phyloP scores from a whole-genome alignment of 2,113 vertebrate species.

The Myxocyprinus asiaticus region DNA sequence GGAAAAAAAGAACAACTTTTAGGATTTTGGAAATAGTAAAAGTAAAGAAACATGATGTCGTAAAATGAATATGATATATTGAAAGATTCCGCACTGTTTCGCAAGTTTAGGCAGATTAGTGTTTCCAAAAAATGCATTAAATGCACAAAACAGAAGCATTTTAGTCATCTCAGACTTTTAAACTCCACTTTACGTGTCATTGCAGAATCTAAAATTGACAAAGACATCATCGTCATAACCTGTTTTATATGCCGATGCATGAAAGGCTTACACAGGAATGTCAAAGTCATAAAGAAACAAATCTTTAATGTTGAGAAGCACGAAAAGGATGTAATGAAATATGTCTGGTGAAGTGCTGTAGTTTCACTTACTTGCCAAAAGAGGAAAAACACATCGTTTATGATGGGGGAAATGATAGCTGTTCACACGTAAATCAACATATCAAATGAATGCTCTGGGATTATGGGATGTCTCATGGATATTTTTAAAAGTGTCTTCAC shows the following conservation, averaged over 20 bases:
- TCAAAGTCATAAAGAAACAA: constrained; percentile 57
- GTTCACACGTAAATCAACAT: constrained; percentile 55
- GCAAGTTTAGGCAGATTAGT: too few relatives aligned
- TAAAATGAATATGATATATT: too few relatives aligned
- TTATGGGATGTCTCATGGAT: constrained; percentile 45
- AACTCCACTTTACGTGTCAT: constrained; percentile 42
- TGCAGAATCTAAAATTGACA: constrained; percentile 25
- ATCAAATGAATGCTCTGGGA: constrained; percentile 27
- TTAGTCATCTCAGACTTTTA: too few relatives aligned
- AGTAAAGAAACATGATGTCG: too few relatives aligned
- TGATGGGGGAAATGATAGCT: constrained; percentile 61
- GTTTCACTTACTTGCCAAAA: constrained; percentile 58
- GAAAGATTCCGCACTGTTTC: too few relatives aligned
- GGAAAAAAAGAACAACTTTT: too few relatives aligned
- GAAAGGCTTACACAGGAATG: constrained; percentile 38
- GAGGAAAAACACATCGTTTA: constrained; percentile 59
- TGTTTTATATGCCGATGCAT: constrained; percentile 40
- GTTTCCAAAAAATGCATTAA: too few relatives aligned
- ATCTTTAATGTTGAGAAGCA: constrained; percentile 43
- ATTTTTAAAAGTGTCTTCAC: constrained; percentile 46
- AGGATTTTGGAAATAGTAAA: too few relatives aligned
- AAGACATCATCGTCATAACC: too few relatives aligned
- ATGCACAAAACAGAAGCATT: too few relatives aligned
- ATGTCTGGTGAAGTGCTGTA: constrained; percentile 42
- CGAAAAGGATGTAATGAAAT: constrained; percentile 40